A percentile compares a stretch with the other conserved stretches of the same genome.
Evolutionary conservation across 1,140 invertebrate species (phyloP).

Genomic region (Drosophila subpulchrella): DNA sequence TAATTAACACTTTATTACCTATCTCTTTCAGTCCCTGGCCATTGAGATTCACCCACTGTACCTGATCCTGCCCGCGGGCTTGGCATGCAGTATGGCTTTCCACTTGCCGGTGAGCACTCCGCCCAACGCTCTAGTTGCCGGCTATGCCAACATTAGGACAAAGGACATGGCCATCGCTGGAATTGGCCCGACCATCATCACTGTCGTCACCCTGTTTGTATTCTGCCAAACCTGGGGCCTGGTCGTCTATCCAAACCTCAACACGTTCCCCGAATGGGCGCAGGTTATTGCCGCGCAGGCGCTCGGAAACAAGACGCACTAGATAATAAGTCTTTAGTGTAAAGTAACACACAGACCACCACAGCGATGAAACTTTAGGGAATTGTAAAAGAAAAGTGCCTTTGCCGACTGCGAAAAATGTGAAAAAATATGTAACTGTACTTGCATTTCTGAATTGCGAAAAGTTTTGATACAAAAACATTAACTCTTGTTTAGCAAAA

Average conservation of each 20-base stretch:
- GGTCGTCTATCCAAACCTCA: conserved; percentile 85
- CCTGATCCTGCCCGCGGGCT: conserved; percentile 93
- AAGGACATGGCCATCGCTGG: conserved; percentile 92
- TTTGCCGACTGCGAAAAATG: conserved; percentile 39
- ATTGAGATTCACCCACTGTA: conserved; percentile 92
- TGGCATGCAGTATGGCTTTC: conserved; percentile 92
- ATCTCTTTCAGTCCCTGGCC: conserved; percentile 84
- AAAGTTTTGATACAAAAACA: conserved; percentile 15
- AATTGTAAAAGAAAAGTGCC: conserved; percentile 60
- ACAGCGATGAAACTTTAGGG: conserved; percentile 29
- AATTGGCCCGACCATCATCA: conserved; percentile 91
- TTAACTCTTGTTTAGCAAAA: conserved; percentile 30
- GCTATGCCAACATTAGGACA: conserved; percentile 91
- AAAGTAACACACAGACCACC: conserved; percentile 15
- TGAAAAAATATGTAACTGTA: conserved; percentile 27
- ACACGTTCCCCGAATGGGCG: conserved; percentile 84
- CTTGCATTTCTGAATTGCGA: conserved; percentile 35
- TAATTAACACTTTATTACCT: too few relatives aligned
- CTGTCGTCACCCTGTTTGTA: conserved; percentile 88
- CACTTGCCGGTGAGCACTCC: conserved; percentile 90
- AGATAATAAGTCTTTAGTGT: conserved; percentile 54
- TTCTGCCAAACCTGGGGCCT: conserved; percentile 89
- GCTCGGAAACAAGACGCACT: conserved; percentile 46
- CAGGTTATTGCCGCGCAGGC: conserved; percentile 24
- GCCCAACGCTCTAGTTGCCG: conserved; percentile 97